Evolutionary conservation across 1,140 invertebrate species (phyloP).

Genomic region (Polypedilum vanderplanki): DNA sequence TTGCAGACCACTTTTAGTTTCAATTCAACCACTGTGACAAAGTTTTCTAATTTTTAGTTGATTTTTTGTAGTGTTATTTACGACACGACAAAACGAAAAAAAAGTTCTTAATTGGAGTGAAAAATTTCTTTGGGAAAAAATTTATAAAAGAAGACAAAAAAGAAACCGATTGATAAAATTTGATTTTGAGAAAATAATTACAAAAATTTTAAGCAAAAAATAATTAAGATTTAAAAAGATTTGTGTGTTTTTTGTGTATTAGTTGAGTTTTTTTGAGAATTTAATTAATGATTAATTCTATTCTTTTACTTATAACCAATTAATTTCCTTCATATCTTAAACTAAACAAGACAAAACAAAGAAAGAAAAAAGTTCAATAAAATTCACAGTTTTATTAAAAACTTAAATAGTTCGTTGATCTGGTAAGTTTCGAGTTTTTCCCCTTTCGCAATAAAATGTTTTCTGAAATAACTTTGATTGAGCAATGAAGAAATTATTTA

Average conservation of each 20-base stretch:
- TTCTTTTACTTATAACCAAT: slow-evolving; percentile 1
- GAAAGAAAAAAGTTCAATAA: neutral
- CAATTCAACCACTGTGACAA: no score
- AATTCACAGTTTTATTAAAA: slow-evolving; percentile 3
- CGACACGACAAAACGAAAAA: neutral
- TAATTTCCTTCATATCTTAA: neutral
- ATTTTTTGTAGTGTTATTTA: neutral
- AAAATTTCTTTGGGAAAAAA: neutral
- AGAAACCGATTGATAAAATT: neutral
- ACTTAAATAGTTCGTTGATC: neutral
- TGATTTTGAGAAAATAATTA: neutral
- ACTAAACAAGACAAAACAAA: neutral
- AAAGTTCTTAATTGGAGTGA: neutral
- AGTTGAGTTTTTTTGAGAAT: slow-evolving; percentile 3
- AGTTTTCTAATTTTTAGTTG: no score
- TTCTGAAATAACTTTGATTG: neutral
- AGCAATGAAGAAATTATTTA: neutral
- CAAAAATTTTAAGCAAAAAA: neutral
- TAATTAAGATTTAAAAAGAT: neutral
- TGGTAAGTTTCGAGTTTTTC: slow-evolving; percentile 17
- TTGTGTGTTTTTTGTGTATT: slow-evolving; percentile 28
- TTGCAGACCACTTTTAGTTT: no score
- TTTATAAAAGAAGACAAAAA: neutral
- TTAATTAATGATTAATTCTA: neutral
- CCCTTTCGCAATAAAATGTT: neutral